Base-by-base conservation (phyloP, 2,797 vertebrate species). In the Tragopan temminckii region DNA sequence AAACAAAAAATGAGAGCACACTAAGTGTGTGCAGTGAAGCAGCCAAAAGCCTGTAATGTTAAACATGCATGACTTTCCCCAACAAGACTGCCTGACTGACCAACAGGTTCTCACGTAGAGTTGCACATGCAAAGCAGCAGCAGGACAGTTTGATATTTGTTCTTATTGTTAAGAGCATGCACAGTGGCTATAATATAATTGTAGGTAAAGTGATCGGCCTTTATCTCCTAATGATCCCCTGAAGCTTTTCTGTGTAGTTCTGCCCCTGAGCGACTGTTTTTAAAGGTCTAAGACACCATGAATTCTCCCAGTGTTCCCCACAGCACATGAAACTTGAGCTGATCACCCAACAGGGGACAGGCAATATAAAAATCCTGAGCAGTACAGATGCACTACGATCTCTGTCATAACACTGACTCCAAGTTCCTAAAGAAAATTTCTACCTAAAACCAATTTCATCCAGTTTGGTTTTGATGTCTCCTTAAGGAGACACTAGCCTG, bases 61-160 rank as follows among this genome's bases (percentile, higher is more conserved):
- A 59, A 95, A 85, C 21, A 61, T 1, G 8, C 13, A 7, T 1
- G 18, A 63, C 33, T 18, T 62, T 35, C 27, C 67, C 36, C 66
- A 71, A 6, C 8, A 17, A 16, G 24, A 38, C 0, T 1, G 10
- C 6, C 25, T 53, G 57, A 59, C 1, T 11, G 53, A 24, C 23
- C 24, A 53, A 23, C 18, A 23, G 31, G 7, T 0, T 40, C 13
- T 62, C 64, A 5, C 5, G 36, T 21, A 5, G 66, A 46, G 13
- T 12, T 75, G 25, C 33, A 19, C 3, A 52, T 68, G 13, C 11
- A 35, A 75, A 24, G 45, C 27, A 69, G n/a, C 8, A n/a, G 42
- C 57, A 74, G 33, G 17, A 19, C 8, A n/a, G 15, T 0, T 48
- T 59, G 23, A 35, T 23, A 33, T 14, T 71, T 36, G 40, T 2